Evolutionary conservation across 2,797 vertebrate genomes (phyloP).

Genomic region (Rhabdomys pumilio): DNA sequence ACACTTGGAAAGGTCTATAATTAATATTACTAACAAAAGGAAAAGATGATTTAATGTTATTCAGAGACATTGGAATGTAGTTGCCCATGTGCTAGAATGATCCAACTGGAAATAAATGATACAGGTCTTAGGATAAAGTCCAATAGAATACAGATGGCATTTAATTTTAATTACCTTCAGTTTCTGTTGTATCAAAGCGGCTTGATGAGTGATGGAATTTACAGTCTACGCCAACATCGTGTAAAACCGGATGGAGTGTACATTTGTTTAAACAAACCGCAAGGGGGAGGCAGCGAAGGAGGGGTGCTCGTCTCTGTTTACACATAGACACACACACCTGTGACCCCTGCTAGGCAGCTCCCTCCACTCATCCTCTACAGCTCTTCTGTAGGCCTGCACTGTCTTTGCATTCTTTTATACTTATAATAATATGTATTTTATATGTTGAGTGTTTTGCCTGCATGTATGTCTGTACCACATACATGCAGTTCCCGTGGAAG

Average conservation of each 20-base stretch:
- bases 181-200: conserved; percentile 29
- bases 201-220: conserved; percentile 72
- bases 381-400: background rate
- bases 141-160: conserved; percentile 80
- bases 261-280: background rate
- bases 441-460: background rate
- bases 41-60: conserved; percentile 72
- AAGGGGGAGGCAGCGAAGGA: background rate
- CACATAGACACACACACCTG: background rate
- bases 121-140: conserved; percentile 73
- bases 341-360: background rate
- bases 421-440: background rate
- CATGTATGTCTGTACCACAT: background rate
- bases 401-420: background rate
- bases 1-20: conserved; percentile 5
- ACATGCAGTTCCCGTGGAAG: background rate
- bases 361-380: fast-evolving
- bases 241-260: background rate
- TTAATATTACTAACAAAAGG: conserved; percentile 45
- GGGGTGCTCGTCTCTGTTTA: background rate
- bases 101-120: conserved; percentile 77
- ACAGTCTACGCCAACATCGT: background rate
- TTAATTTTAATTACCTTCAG: conserved; percentile 78
- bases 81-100: background rate
- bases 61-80: conserved; percentile 36